Base-by-base conservation (phyloP, 2,113 vertebrate species). In the Pleuronectes platessa region DNA sequence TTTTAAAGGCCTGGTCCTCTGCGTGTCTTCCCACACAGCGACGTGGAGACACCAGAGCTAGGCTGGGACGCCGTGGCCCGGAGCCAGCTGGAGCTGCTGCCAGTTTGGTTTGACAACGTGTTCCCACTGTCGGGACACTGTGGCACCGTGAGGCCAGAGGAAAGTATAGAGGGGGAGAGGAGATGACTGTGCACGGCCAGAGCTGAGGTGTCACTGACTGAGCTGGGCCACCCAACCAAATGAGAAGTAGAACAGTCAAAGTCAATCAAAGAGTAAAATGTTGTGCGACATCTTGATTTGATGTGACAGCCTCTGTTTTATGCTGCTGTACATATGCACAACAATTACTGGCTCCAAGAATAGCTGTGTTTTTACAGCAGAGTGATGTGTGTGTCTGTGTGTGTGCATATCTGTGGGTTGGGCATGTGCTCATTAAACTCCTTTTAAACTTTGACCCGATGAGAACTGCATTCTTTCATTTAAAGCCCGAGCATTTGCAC, bases 51-150 rank as follows among this genome's bases (percentile, higher is more conserved):
- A 86, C 72, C 74, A 68, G 65, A 53, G 64, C 24, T 35, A 65
- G 66, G 62, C 59, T 31, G 78, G n/a, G 71, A 71, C 71, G n/a
- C 62, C 5, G 1, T 68, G 71, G 67, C 67, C 47, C 3, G 1
- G 23, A 74, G 79, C 82, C 82, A 78, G 55, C 64, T 67, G 47
- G 64, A 79, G 68, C 62, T 49, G n/a, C 58, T 64, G 71, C 37
- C 55, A 71, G 58, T 71, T 60, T 21, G 55, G n/a, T 24, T 55
- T 76, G 77, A 82, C 84, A 68, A 79, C 35, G 54, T 76, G 76
- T 76, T 70, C 76, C 82, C 67, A 70, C 72, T 78, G 77, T 55
- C 64, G 47, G 83, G 81, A 88, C 82, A 71, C 51, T 8, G 56
- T 78, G 85, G 84, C 82, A 85, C 86, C 79, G 2, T 1, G 8